A percentile compares a stretch with the other conserved stretches of the same genome.
Conservation (phyloP, 2,113 vertebrate genomes). For the Sprattus sprattus region DNA sequence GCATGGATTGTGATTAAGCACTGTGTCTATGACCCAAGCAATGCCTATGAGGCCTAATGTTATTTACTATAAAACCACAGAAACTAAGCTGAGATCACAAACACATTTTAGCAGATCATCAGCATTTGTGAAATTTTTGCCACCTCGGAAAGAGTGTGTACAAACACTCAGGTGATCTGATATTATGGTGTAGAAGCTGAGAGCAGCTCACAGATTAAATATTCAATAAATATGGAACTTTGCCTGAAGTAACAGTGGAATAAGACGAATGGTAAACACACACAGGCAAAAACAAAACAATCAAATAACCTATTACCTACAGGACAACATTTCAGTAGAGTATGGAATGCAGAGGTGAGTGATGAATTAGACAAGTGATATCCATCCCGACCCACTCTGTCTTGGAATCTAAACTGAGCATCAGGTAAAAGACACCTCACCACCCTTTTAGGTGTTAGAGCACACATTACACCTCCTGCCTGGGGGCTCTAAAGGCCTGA, state of each 20-base stretch:
- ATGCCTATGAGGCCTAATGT: too few species aligned
- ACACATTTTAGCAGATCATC: neutral
- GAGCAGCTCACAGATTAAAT: neutral
- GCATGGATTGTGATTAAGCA: too few species aligned
- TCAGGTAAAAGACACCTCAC: slow-evolving; percentile 2
- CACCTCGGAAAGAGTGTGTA: neutral
- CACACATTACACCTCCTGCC: neutral
- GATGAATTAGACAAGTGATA: neutral
- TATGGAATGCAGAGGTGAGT: neutral
- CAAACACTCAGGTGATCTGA: neutral
- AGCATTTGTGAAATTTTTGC: neutral
- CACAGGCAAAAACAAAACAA: neutral
- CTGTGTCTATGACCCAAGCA: neutral
- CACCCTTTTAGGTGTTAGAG: neutral
- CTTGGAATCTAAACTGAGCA: neutral
- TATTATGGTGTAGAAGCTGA: neutral
- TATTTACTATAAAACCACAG: neutral
- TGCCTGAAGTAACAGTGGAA: neutral
- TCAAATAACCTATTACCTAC: neutral
- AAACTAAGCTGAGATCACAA: neutral
- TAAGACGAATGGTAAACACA: neutral
- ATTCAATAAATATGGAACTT: neutral
- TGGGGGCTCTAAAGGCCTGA: neutral
- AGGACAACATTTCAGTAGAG: neutral
- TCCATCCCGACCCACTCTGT: neutral